Percentiles rank a stretch among this genome's conserved stretches.
Evolutionary conservation across 1,140 invertebrate species (phyloP).

Genomic region (Meteorus sp.): DNA sequence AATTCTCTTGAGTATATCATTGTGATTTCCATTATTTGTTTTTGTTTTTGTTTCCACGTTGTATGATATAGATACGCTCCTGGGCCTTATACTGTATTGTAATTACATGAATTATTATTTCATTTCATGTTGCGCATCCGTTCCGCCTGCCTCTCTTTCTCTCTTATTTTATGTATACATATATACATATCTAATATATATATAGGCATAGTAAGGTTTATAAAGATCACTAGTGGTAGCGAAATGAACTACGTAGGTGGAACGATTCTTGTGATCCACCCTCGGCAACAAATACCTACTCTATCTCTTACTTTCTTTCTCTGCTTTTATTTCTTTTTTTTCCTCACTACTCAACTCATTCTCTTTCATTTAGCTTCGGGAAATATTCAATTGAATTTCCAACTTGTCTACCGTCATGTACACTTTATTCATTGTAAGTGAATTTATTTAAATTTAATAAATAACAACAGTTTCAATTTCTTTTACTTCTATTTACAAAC

Average conservation of each 20-base stretch:
- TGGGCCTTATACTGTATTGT: slow-evolving; percentile 46
- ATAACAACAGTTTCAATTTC: no score
- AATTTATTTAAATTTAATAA: no score
- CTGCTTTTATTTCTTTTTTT: neutral
- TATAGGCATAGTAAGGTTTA: neutral
- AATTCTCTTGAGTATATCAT: neutral
- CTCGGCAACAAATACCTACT: neutral
- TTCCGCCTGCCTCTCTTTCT: slow-evolving; percentile 43
- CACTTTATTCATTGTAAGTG: no score
- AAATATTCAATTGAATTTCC: neutral
- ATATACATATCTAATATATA: neutral
- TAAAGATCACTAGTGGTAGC: slow-evolving; percentile 8
- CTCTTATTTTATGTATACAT: slow-evolving; percentile 14
- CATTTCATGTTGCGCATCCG: slow-evolving; percentile 48
- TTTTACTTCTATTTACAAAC: no score
- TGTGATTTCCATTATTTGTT: neutral
- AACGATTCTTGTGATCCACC: slow-evolving; percentile 5
- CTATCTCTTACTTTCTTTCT: neutral
- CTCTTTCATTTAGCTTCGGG: neutral
- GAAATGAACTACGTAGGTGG: slow-evolving; percentile 5
- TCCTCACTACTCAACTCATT: no score
- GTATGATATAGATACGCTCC: slow-evolving; percentile 45
- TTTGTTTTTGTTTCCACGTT: slow-evolving; percentile 1
- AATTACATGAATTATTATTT: slow-evolving; percentile 56
- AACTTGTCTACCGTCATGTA: neutral